phyloP scores from a whole-genome alignment of 2,113 vertebrate species.

The Steatornis caripensis region DNA sequence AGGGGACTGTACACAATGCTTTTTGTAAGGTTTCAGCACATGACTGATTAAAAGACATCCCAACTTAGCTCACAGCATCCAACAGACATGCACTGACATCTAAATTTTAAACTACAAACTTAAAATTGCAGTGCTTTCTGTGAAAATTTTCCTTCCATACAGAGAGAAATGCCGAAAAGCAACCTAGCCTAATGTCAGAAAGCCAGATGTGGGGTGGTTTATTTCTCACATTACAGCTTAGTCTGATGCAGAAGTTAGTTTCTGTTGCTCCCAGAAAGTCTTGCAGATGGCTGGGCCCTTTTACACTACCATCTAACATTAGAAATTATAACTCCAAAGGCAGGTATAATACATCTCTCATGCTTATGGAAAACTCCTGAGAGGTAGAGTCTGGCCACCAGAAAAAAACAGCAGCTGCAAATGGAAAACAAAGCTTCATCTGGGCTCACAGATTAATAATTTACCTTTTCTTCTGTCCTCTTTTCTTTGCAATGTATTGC shows the following conservation, averaged over 20 bases:
- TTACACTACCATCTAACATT: neutral
- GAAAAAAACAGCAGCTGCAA: neutral
- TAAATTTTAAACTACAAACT: neutral
- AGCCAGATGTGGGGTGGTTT: rapidly evolving
- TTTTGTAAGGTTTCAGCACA: neutral
- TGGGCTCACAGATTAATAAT: neutral
- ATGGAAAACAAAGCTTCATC: neutral
- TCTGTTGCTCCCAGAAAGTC: neutral
- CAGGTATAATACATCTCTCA: neutral
- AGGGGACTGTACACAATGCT: neutral
- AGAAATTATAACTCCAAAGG: neutral
- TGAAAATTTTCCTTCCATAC: neutral
- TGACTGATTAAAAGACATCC: neutral
- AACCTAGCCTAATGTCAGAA: neutral
- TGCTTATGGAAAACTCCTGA: neutral
- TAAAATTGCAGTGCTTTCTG: neutral
- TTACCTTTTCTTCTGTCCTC: neutral
- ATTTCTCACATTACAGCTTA: neutral
- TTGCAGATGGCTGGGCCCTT: neutral
- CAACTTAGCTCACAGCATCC: neutral
- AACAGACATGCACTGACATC: neutral
- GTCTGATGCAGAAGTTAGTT: neutral
- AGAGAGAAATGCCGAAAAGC: neutral
- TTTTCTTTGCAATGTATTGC: neutral
- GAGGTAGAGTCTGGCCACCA: neutral